Conservation (phyloP, 2,113 vertebrate genomes). For the Erythrolamprus reginae region DNA sequence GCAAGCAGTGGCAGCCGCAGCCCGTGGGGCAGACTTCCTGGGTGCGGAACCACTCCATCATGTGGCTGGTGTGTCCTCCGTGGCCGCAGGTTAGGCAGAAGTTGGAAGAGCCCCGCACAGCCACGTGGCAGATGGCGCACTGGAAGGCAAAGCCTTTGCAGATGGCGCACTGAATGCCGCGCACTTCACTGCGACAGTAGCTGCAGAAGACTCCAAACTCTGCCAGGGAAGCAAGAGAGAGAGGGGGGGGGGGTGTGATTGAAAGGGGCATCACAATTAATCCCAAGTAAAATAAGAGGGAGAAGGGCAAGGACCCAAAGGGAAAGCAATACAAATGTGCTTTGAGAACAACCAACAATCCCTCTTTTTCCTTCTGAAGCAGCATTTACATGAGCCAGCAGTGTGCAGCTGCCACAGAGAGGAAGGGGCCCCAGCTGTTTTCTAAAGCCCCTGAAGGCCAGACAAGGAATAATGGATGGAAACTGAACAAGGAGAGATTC, state of each 20-base stretch:
- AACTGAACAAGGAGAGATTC: too few relatives aligned
- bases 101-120: slow-evolving; percentile 91
- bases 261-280: neutral
- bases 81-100: slow-evolving; percentile 97
- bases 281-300: neutral
- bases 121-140: slow-evolving; percentile 95
- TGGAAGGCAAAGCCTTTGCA: slow-evolving; percentile 96
- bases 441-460: too few relatives aligned
- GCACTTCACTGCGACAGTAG: slow-evolving; percentile 90
- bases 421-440: too few relatives aligned
- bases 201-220: slow-evolving; percentile 96
- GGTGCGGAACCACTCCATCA: slow-evolving; percentile 97
- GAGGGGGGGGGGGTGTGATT: neutral
- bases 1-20: slow-evolving; percentile 92
- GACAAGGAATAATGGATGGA: too few relatives aligned
- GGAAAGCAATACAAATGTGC: neutral
- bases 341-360: too few relatives aligned
- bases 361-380: neutral
- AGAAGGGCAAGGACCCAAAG: neutral
- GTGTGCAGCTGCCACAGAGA: too few relatives aligned
- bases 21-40: slow-evolving; percentile 95
- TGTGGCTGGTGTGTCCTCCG: slow-evolving; percentile 92
- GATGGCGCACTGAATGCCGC: slow-evolving; percentile 87
- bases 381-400: neutral
- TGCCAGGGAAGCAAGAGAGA: slow-evolving; percentile 44